Conservation (phyloP, 2,888 invertebrate genomes). For the Epiblema foenella region DNA sequence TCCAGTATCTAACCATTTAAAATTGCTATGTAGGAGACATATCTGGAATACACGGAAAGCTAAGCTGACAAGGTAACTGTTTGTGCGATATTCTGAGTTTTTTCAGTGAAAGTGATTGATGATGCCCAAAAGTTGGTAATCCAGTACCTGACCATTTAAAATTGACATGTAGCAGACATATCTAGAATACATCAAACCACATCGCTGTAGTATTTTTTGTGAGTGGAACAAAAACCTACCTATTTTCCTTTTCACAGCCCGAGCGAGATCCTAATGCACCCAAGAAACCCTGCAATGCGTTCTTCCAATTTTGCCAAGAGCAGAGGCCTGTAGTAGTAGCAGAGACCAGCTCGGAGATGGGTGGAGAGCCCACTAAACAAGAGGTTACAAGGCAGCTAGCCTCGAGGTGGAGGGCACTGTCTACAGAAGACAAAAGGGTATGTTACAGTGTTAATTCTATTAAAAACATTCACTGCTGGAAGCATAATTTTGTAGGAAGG, state of each 20-base stretch:
- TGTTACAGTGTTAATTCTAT: conserved; percentile 32
- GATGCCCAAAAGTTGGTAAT: no score
- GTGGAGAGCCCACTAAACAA: conserved; percentile 89
- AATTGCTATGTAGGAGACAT: no score
- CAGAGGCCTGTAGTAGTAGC: conserved; percentile 90
- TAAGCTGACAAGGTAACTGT: conserved; percentile 84
- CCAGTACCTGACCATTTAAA: no score
- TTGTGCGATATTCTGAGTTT: background rate
- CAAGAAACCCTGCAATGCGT: conserved; percentile 91
- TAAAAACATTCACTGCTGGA: background rate
- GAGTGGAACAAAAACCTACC: background rate
- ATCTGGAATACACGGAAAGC: conserved; percentile 61
- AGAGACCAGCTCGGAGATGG: conserved; percentile 85
- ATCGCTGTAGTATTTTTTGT: background rate
- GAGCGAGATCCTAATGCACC: conserved; percentile 90
- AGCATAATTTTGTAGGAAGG: background rate
- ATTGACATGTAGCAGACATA: no score
- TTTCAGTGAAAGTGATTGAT: background rate
- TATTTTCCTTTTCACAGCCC: conserved; percentile 62
- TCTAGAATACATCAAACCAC: no score
- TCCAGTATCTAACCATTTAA: no score
- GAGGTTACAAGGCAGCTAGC: conserved; percentile 90
- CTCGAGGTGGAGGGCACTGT: conserved; percentile 89
- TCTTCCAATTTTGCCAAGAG: conserved; percentile 92
- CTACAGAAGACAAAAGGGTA: conserved; percentile 89